Evolutionary conservation across 2,888 invertebrate genomes (phyloP).

Genomic region (Athalia rosae): DNA sequence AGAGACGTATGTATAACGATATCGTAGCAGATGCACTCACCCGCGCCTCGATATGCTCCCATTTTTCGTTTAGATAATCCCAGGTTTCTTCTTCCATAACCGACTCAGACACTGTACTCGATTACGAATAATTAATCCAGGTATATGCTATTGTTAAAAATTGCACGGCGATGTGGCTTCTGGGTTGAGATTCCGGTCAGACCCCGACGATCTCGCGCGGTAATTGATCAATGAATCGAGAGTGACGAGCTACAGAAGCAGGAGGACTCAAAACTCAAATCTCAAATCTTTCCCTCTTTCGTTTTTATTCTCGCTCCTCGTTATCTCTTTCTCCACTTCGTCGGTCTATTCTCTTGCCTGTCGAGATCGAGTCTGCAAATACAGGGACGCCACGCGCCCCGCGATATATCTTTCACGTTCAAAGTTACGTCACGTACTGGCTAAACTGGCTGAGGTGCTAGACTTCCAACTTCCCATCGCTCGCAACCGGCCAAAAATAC

Average conservation of each 20-base stretch:
- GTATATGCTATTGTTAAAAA: background rate
- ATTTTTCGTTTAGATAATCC: slow-evolving; percentile 68
- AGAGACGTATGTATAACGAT: background rate
- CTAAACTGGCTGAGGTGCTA: background rate
- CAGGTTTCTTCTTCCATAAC: slow-evolving; percentile 64
- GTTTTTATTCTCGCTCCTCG: too few relatives aligned
- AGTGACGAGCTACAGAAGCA: background rate
- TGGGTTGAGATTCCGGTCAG: background rate
- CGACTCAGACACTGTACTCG: slow-evolving; percentile 13
- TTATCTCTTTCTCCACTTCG: too few relatives aligned
- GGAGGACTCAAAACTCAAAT: slow-evolving; percentile 9
- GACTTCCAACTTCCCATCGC: slow-evolving; percentile 8
- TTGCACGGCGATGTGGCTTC: too few relatives aligned
- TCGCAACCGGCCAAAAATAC: slow-evolving; percentile 53
- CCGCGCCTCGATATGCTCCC: slow-evolving; percentile 66
- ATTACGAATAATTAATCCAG: background rate
- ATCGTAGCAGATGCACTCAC: slow-evolving; percentile 59
- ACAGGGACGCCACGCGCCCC: slow-evolving; percentile 25
- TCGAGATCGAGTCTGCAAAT: slow-evolving; percentile 4
- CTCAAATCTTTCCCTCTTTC: background rate
- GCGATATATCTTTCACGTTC: slow-evolving; percentile 35
- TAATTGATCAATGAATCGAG: slow-evolving; percentile 50
- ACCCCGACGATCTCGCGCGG: slow-evolving; percentile 47
- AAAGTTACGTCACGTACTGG: slow-evolving; percentile 55
- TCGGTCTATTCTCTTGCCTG: background rate